Evolutionary conservation across 2,888 invertebrate genomes (phyloP).

Genomic region (Cephus pulcher): DNA sequence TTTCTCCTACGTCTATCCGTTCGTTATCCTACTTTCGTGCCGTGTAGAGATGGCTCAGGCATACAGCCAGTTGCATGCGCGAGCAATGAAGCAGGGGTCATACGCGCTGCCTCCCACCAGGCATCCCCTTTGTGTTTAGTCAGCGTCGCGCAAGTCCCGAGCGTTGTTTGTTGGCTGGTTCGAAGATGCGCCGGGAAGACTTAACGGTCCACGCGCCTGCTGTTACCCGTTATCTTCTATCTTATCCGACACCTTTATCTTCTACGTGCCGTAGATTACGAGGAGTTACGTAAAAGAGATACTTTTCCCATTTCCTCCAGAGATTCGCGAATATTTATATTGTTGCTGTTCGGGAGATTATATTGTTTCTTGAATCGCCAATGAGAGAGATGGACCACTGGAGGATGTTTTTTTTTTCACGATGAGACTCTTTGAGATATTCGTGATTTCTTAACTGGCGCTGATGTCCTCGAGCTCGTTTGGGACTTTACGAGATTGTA

Average conservation of each 20-base stretch:
- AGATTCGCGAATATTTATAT: background rate
- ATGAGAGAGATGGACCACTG: background rate
- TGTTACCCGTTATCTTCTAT: slow-evolving; percentile 22
- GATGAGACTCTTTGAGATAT: background rate
- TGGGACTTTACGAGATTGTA: slow-evolving; percentile 50
- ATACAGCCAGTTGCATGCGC: background rate
- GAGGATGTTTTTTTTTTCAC: background rate
- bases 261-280: background rate
- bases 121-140: background rate
- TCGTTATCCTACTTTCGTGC: background rate
- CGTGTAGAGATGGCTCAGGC: background rate
- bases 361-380: background rate
- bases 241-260: slow-evolving; percentile 22
- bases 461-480: slow-evolving; percentile 18
- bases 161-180: background rate
- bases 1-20: background rate
- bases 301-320: background rate
- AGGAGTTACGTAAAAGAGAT: background rate
- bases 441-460: background rate
- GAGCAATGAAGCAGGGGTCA: background rate
- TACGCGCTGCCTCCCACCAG: background rate
- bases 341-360: background rate
- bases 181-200: slow-evolving; percentile 7
- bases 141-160: background rate
- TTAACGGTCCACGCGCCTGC: slow-evolving; percentile 27